phyloP scores from a whole-genome alignment of 2,113 vertebrate species.

The Harpagus bidentatus region DNA sequence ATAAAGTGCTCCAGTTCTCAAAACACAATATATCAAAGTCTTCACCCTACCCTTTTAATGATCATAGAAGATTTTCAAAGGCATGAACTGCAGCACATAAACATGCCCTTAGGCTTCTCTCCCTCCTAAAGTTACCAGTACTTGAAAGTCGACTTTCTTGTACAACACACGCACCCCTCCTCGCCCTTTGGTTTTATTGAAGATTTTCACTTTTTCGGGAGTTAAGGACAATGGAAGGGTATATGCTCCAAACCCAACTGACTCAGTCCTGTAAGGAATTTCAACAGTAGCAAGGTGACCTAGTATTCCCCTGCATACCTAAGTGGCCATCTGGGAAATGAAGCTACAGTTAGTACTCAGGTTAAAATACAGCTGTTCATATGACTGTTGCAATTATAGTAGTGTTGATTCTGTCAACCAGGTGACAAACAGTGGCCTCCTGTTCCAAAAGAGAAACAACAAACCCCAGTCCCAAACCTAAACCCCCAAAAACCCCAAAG shows the following conservation, averaged over 20 bases:
- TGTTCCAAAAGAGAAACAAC: neutral
- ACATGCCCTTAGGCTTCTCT: neutral
- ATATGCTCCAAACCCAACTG: neutral
- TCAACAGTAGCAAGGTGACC: neutral
- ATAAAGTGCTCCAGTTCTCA: neutral
- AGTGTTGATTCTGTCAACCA: neutral
- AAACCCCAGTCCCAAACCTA: neutral
- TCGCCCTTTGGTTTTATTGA: neutral
- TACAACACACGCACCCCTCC: neutral
- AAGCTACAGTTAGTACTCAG: neutral
- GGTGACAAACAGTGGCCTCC: neutral
- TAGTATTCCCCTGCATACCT: neutral
- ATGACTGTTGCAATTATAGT: neutral
- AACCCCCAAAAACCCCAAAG: neutral
- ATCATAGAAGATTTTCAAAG: constrained; percentile 22
- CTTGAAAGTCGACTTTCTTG: neutral
- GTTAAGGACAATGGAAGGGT: neutral
- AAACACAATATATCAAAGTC: neutral
- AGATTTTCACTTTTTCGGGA: neutral
- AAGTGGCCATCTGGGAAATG: neutral
- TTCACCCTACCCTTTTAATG: neutral
- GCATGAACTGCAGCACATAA: neutral
- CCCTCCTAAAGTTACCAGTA: neutral
- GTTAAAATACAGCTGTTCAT: neutral
- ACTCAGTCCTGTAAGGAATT: neutral